A percentile compares a stretch with the other conserved stretches of the same genome.
phyloP scores from a whole-genome alignment of 2,113 vertebrate species.

The Emydura subglobosa region DNA sequence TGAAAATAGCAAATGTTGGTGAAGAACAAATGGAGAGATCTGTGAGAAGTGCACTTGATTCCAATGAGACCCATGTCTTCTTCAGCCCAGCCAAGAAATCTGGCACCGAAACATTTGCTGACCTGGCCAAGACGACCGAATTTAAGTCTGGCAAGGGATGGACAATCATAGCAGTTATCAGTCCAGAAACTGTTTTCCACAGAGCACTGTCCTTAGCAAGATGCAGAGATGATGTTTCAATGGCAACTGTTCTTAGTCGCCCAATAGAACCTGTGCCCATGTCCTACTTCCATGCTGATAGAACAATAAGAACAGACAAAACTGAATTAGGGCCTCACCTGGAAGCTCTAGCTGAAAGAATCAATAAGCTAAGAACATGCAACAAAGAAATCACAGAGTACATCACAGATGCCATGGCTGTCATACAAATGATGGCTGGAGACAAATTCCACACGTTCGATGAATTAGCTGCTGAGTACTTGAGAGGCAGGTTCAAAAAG shows the following conservation, averaged over 20 bases:
- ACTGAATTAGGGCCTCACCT: not conserved
- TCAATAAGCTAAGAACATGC: not conserved
- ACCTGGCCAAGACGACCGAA: not conserved
- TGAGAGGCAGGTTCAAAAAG: too few species aligned
- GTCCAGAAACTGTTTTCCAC: too few species aligned
- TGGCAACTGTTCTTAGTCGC: too few species aligned
- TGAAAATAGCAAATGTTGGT: not conserved
- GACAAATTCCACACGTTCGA: not conserved
- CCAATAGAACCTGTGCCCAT: not conserved
- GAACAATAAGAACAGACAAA: not conserved
- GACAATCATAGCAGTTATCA: too few species aligned
- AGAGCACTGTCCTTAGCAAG: too few species aligned
- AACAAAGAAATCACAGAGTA: not conserved
- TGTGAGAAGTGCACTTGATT: not conserved
- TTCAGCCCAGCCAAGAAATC: not conserved
- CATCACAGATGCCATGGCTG: not conserved
- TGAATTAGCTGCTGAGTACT: not conserved
- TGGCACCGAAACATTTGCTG: not conserved
- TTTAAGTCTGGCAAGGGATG: too few species aligned
- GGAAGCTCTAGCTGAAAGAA: not conserved
- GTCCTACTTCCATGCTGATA: not conserved
- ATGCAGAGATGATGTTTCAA: too few species aligned
- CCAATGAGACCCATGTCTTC: not conserved
- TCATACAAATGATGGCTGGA: not conserved
- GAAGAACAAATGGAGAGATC: not conserved